Percentiles rank a stretch among this genome's conserved stretches.
Evolutionary conservation across 2,797 vertebrate genomes (phyloP).

Genomic region (Sebastes umbrosus): DNA sequence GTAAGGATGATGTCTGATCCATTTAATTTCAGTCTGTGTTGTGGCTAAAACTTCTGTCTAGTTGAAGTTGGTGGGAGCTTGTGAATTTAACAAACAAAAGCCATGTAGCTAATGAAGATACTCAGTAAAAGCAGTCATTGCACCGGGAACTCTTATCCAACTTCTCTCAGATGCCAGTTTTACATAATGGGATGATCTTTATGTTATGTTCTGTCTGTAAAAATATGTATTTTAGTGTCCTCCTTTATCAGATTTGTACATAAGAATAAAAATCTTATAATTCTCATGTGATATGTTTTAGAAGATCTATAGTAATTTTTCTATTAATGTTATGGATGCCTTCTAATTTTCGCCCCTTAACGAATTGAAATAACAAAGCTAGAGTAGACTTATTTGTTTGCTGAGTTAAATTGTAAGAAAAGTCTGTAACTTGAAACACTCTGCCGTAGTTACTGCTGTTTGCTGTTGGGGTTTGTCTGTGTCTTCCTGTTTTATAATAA

Average conservation of each 20-base stretch:
- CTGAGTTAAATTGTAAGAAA: constrained; percentile 8
- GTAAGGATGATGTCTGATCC: constrained; percentile 38
- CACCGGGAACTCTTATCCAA: constrained; percentile 48
- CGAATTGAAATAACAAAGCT: not conserved
- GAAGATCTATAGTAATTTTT: constrained; percentile 27
- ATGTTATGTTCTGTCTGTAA: constrained; percentile 35
- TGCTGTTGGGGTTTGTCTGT: constrained; percentile 1
- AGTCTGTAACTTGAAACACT: constrained; percentile 27
- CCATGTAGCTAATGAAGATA: constrained; percentile 56
- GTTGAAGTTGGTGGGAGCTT: constrained; percentile 30
- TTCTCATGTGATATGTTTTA: constrained; percentile 48
- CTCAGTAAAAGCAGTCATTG: constrained; percentile 29
- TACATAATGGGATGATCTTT: constrained; percentile 46
- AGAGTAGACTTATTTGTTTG: constrained; percentile 18
- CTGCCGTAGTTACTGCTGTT: constrained; percentile 3
- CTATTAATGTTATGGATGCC: constrained; percentile 21
- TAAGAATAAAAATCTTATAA: constrained; percentile 64
- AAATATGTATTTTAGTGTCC: constrained; percentile 59
- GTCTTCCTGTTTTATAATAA: constrained; percentile 41
- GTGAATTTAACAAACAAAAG: constrained; percentile 44
- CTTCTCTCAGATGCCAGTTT: constrained; percentile 53
- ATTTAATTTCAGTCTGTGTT: constrained; percentile 44
- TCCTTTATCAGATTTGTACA: constrained; percentile 68
- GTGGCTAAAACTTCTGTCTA: constrained; percentile 45
- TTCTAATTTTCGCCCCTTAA: not conserved